Percentiles rank a stretch among this genome's conserved stretches.
Conservation (phyloP, 2,113 vertebrate genomes). For the Datnioides undecimradiatus region DNA sequence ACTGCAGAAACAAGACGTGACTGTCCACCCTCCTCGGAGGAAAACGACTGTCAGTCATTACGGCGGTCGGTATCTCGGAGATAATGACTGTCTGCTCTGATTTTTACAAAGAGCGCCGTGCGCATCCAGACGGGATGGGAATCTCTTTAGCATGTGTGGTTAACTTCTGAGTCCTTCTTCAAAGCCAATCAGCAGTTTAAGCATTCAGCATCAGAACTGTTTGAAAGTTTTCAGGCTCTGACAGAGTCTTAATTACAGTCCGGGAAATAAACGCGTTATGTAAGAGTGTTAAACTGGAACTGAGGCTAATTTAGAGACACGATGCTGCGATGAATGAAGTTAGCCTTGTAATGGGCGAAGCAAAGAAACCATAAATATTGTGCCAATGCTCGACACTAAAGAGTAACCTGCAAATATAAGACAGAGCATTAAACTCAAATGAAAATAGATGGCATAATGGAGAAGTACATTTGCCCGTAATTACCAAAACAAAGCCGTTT, state of each 20-base stretch:
- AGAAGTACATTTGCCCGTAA: background rate
- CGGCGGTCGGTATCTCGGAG: slow-evolving; percentile 13
- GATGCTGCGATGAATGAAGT: background rate
- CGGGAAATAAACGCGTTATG: background rate
- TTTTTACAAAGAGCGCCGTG: background rate
- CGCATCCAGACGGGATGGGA: background rate
- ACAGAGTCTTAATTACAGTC: background rate
- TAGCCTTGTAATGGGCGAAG: background rate
- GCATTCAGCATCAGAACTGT: background rate
- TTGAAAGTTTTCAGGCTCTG: background rate
- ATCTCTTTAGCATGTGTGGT: background rate
- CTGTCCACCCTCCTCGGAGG: background rate
- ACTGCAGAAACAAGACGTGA: background rate
- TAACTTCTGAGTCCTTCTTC: background rate
- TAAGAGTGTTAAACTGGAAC: background rate
- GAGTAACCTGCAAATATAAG: background rate
- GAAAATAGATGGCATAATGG: slow-evolving; percentile 1
- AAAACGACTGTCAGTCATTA: slow-evolving; percentile 12
- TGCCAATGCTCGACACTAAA: background rate
- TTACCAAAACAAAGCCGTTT: slow-evolving; percentile 4
- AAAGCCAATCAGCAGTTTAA: background rate
- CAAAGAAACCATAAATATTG: background rate
- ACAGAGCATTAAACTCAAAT: background rate
- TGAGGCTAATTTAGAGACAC: background rate
- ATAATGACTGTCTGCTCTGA: slow-evolving; percentile 26